A percentile compares a stretch with the other conserved stretches of the same genome.
Conservation (phyloP, 2,888 invertebrate species). For the Chouioia cunea region DNA sequence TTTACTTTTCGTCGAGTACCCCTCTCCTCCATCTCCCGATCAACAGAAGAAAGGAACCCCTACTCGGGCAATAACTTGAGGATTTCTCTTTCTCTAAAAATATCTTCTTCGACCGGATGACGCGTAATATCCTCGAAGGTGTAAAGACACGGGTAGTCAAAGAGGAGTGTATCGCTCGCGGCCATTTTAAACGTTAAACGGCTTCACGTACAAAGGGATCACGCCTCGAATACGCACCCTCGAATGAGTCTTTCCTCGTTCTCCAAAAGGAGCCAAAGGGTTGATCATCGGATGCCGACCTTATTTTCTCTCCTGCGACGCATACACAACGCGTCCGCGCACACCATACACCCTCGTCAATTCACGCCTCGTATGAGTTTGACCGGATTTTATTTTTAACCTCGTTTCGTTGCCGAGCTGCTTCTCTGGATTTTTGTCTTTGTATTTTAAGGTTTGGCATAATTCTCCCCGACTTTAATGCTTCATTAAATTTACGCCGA, state of each 20-base stretch:
- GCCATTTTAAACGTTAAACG: constrained; percentile 47
- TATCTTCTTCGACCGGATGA: constrained; percentile 10
- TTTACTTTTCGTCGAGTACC: constrained; percentile 22
- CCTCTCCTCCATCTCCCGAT: background rate
- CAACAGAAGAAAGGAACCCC: too few relatives aligned
- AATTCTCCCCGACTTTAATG: constrained; percentile 3
- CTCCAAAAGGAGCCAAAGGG: background rate
- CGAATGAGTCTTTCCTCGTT: constrained; percentile 5
- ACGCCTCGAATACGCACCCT: constrained; percentile 15
- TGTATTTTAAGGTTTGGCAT: background rate
- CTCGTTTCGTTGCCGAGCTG: background rate
- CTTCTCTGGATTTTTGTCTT: constrained; percentile 15
- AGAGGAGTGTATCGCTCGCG: constrained; percentile 6
- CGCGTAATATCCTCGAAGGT: constrained; percentile 18
- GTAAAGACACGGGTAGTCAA: constrained; percentile 28
- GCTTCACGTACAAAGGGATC: constrained; percentile 38
- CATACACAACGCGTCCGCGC: too few relatives aligned
- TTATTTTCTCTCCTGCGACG: constrained; percentile 37
- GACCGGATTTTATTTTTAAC: constrained; percentile 40
- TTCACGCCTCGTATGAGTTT: background rate
- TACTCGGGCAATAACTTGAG: too few relatives aligned
- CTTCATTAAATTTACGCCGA: background rate
- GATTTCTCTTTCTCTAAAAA: constrained; percentile 27
- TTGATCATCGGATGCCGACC: constrained; percentile 35
- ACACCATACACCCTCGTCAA: background rate